Conservation (phyloP, 2,113 vertebrate species). For the Pithys albifrons region DNA sequence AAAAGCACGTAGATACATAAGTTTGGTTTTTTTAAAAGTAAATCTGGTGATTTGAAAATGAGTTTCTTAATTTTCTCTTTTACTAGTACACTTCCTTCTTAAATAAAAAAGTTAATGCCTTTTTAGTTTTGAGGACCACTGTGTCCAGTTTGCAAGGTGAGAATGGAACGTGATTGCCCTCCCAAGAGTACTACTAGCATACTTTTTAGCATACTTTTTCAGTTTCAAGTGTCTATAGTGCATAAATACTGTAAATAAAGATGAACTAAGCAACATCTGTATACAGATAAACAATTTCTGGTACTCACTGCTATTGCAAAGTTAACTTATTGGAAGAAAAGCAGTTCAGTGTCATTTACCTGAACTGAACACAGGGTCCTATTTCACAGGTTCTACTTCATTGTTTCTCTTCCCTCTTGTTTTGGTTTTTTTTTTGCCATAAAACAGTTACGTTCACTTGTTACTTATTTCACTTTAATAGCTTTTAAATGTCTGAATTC, state of each 20-base stretch:
- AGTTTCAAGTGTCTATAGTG: neutral
- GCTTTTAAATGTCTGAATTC: neutral
- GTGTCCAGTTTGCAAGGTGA: neutral
- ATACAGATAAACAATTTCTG: neutral
- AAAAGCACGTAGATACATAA: neutral
- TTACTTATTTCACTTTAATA: neutral
- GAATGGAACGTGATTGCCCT: neutral
- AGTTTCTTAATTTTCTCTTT: neutral
- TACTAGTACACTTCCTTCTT: neutral
- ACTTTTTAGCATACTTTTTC: neutral
- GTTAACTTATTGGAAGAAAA: neutral
- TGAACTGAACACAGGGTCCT: neutral
- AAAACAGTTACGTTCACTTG: neutral
- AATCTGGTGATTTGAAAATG: neutral
- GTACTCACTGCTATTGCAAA: neutral
- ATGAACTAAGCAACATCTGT: neutral
- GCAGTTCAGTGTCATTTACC: neutral
- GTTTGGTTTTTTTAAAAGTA: neutral
- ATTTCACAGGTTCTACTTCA: neutral
- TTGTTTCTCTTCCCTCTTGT: neutral
- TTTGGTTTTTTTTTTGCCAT: neutral
- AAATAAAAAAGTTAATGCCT: neutral
- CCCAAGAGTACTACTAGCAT: neutral
- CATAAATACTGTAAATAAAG: neutral
- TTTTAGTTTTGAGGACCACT: neutral